Base-by-base conservation (phyloP, 2,888 invertebrate genomes). In the Eilema sororculum region DNA sequence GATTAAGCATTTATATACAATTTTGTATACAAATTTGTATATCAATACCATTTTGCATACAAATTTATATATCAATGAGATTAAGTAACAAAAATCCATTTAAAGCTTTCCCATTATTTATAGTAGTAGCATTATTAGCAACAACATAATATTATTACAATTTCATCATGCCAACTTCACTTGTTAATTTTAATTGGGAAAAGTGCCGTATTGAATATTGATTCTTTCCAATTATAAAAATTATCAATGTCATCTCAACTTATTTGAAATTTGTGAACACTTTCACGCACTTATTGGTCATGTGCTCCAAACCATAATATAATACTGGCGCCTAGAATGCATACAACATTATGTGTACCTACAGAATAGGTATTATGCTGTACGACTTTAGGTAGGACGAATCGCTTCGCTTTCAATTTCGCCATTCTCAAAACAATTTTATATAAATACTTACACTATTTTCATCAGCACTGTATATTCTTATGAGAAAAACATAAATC, bases 171-270 rank as follows among this genome's bases (percentile, higher is more conserved):
- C n/a, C n/a, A 52, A 52, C 52, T 52, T 46, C n/a, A n/a, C 52
- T 52, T 52, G 52, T 52, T 52, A 52, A 46, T 46, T 46, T 46
- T 46, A 46, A 52, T 52, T 52, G 52, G 52, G n/a, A 52, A 52
- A 52, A 52, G 52, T 52, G 52, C 20, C n/a, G 52, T 52, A 8
- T 52, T n/a, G 20, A n/a, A 0, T 52, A n/a, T 52, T 52, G 52
- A 52, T 52, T n/a, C 52, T 52, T 52, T 1, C 22, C 52, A 60
- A 62, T 59, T 69, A 59, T n/a, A 52, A 20, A n/a, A 52, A n/a
- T n/a, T 20, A 46, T n/a, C 8, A n/a, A 52, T 52, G n/a, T 52
- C 52, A 52, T 52, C 8, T n/a, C 52, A 52, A 52, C 8, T 52
- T n/a, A 52, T 52, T 52, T n/a, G 8, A n/a, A n/a, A 52, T 52